phyloP scores from a whole-genome alignment of 2,888 invertebrate species.

The Amiota mariae region DNA sequence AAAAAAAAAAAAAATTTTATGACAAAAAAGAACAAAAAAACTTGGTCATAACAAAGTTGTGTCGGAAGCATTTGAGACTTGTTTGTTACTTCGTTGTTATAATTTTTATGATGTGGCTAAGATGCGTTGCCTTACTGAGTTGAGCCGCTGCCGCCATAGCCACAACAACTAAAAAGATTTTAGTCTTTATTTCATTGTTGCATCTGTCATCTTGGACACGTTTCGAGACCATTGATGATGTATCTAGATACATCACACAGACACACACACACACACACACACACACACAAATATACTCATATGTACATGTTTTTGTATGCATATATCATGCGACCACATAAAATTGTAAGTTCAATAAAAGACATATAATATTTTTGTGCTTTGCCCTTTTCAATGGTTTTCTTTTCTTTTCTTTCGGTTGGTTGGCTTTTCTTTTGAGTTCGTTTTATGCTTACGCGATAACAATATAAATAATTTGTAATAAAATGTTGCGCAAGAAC shows the following conservation, averaged over 20 bases:
- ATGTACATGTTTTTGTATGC: no score
- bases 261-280: no score
- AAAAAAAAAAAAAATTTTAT: neutral
- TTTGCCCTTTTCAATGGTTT: no score
- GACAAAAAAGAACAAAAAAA: no score
- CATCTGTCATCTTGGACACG: no score
- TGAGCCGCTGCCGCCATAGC: neutral
- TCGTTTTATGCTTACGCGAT: constrained; percentile 16
- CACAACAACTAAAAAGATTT: no score
- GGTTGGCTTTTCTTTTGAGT: no score
- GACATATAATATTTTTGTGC: no score
- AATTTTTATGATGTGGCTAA: constrained; percentile 27
- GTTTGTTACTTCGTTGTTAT: constrained; percentile 19
- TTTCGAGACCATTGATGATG: no score
- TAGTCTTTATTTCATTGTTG: neutral
- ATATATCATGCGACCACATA: neutral
- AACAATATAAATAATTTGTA: constrained; percentile 25
- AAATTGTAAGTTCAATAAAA: constrained; percentile 20
- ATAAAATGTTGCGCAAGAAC: constrained; percentile 17
- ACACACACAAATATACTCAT: neutral
- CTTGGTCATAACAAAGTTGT: no score
- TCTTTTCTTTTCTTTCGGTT: no score
- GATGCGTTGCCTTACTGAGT: neutral
- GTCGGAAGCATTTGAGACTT: neutral
- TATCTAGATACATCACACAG: neutral